Conservation (phyloP, 2,888 invertebrate species). For the Aporophyla nigra region DNA sequence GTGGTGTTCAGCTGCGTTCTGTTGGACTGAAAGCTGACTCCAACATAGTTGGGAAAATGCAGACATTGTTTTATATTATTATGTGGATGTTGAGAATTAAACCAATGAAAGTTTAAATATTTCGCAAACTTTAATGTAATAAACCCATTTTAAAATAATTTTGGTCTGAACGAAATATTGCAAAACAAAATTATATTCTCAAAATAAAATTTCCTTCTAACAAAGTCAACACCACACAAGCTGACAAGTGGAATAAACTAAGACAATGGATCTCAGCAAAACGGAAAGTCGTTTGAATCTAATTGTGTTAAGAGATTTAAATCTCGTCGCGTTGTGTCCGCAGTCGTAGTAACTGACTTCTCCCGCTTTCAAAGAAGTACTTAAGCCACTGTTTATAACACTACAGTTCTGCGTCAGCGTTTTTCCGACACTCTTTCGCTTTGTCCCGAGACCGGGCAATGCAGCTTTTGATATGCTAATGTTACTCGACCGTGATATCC, state of each 20-base stretch:
- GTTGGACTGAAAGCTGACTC: too few species aligned
- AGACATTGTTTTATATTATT: too few species aligned
- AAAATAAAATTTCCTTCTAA: too few species aligned
- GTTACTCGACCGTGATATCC: conserved; percentile 22
- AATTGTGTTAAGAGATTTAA: conserved; percentile 27
- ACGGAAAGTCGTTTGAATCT: conserved; percentile 10
- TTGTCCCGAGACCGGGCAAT: conserved; percentile 4
- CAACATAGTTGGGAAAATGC: too few species aligned
- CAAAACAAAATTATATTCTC: background rate
- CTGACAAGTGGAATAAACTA: background rate
- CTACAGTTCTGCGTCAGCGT: background rate
- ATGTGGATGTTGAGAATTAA: too few species aligned
- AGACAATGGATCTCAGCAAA: background rate
- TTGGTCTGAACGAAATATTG: background rate
- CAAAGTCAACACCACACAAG: background rate
- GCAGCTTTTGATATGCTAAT: conserved; percentile 64
- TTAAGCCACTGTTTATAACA: background rate
- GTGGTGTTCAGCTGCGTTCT: too few species aligned
- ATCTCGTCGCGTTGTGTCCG: background rate
- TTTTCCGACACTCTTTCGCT: background rate
- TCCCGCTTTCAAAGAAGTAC: background rate
- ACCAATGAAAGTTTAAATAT: too few species aligned
- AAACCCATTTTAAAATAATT: too few species aligned
- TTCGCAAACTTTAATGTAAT: too few species aligned
- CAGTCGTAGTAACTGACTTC: conserved; percentile 4